A percentile compares a stretch with the other conserved stretches of the same genome.
These are phyloP conservation scores for Lasioglossum figueresi DNA, from an alignment of 2,888 invertebrate genomes.

Conservation along the genomic window DNA sequence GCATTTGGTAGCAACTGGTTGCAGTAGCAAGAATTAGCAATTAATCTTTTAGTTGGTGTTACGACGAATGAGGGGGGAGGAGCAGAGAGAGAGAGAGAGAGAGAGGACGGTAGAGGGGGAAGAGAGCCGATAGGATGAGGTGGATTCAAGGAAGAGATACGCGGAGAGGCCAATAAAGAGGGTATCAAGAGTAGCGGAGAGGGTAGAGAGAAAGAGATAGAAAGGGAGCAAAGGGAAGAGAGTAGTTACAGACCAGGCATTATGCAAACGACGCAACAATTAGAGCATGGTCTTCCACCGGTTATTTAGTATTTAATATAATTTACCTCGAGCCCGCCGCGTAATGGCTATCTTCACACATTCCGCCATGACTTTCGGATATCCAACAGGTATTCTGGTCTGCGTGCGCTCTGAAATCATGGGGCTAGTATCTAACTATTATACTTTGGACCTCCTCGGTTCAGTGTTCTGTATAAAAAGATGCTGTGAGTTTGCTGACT, in stretches of 20 bases:
- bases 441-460: background rate
- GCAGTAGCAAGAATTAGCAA: slow-evolving; percentile 78
- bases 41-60: slow-evolving; percentile 76
- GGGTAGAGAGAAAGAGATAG: slow-evolving; percentile 33
- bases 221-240: slow-evolving; percentile 61
- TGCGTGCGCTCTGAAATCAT: background rate
- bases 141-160: slow-evolving; percentile 53
- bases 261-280: slow-evolving; percentile 82
- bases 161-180: slow-evolving; percentile 58
- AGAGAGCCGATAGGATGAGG: slow-evolving; percentile 54
- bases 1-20: slow-evolving; percentile 77
- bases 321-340: slow-evolving; percentile 44
- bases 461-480: background rate
- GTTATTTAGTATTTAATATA: slow-evolving; percentile 73
- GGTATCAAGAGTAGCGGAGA: slow-evolving; percentile 37
- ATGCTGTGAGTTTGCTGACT: background rate
- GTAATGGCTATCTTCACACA: slow-evolving; percentile 75
- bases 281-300: slow-evolving; percentile 76
- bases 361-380: slow-evolving; percentile 45
- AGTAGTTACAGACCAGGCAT: slow-evolving; percentile 78
- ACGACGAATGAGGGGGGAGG: slow-evolving; percentile 52
- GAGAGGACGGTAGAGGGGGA: slow-evolving; percentile 25
- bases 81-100: slow-evolving; percentile 34
- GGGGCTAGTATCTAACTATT: background rate
- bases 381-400: slow-evolving; percentile 46